These are phyloP conservation scores for Rhinogobio ventralis DNA, from an alignment of 2,797 vertebrate species.

Conservation along the genomic window DNA sequence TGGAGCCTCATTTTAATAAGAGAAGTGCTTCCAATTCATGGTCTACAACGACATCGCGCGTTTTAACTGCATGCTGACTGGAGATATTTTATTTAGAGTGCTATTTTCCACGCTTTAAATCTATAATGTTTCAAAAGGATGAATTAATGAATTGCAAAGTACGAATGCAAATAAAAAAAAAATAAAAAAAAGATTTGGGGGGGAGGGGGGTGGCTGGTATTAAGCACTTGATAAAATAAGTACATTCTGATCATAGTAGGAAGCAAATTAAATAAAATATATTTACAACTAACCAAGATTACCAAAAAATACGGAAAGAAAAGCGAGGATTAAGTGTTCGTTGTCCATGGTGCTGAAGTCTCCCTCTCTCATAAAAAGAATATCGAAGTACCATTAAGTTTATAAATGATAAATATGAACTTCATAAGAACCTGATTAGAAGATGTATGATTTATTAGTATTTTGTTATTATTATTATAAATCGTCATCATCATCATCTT, in stretches of 20 bases:
- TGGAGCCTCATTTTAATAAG: slow-evolving; percentile 53
- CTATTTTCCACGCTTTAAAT: neutral
- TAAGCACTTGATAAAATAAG: neutral
- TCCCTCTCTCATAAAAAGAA: neutral
- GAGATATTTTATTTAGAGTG: neutral
- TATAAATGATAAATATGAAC: neutral
- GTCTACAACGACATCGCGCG: slow-evolving; percentile 76
- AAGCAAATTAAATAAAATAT: neutral
- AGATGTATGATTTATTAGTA: neutral
- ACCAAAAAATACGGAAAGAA: neutral
- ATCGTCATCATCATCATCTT: neutral
- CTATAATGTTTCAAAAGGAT: neutral
- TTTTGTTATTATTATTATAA: too few relatives aligned
- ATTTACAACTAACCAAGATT: neutral
- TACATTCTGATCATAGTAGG: neutral
- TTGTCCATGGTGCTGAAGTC: slow-evolving; percentile 24
- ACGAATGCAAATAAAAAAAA: too few relatives aligned
- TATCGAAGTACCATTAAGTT: neutral
- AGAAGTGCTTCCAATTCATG: slow-evolving; percentile 6
- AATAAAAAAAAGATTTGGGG: neutral
- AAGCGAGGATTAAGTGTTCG: neutral
- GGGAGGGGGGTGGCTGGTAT: neutral
- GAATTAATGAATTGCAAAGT: neutral
- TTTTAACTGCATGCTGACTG: neutral
- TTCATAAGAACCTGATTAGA: neutral